phyloP scores from a whole-genome alignment of 2,888 invertebrate genomes.

The Onchidella celtica region DNA sequence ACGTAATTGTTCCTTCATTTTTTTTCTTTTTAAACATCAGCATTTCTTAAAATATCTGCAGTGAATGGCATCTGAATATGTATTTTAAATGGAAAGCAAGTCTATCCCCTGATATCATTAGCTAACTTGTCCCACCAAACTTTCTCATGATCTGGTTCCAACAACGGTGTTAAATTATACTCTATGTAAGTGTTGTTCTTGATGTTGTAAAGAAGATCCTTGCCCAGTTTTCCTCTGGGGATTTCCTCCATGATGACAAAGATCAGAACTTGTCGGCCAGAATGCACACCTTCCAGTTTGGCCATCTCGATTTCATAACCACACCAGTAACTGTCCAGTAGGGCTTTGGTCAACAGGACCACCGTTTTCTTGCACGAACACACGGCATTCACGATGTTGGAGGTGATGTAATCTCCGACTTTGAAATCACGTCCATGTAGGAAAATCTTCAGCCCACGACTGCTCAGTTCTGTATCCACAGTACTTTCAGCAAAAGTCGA shows the following conservation, averaged over 20 bases:
- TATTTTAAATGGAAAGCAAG: too few relatives aligned
- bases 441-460: conserved; percentile 23
- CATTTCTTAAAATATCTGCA: too few relatives aligned
- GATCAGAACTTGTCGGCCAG: conserved; percentile 43
- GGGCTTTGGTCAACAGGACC: conserved; percentile 43
- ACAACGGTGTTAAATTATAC: background rate
- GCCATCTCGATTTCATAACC: conserved; percentile 51
- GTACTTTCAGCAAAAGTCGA: conserved; percentile 28
- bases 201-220: conserved; percentile 44
- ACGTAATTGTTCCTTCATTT: too few relatives aligned
- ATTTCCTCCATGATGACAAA: conserved; percentile 47
- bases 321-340: conserved; percentile 49
- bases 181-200: conserved; percentile 40
- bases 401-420: conserved; percentile 48
- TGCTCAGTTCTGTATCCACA: conserved; percentile 1
- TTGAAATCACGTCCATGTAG: conserved; percentile 32
- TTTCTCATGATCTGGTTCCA: background rate
- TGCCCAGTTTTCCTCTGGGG: conserved; percentile 28
- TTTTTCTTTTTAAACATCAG: too few relatives aligned
- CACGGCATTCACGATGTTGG: conserved; percentile 50
- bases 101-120: background rate
- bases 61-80: too few relatives aligned
- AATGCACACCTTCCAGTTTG: conserved; percentile 43
- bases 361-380: conserved; percentile 45
- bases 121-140: conserved; percentile 20